These are phyloP conservation scores for Ophioninae sp. DNA, from an alignment of 2,888 invertebrate species.

Conservation along the genomic window DNA sequence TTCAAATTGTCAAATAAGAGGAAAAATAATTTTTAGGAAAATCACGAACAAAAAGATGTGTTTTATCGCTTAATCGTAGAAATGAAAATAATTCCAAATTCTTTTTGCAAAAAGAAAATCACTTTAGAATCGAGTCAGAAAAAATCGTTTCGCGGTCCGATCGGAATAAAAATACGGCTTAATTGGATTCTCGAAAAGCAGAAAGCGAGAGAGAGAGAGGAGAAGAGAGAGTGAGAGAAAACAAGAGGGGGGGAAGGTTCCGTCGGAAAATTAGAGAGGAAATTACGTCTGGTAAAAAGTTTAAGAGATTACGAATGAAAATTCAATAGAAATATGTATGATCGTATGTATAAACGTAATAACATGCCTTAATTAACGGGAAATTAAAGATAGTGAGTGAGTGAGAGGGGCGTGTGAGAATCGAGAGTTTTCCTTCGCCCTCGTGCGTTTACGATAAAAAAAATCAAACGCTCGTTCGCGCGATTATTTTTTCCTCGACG, in stretches of 20 bases:
- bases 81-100: neutral
- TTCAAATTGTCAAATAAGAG: no score
- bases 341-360: conserved; percentile 35
- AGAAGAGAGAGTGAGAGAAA: no score
- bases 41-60: neutral
- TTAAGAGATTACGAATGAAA: conserved; percentile 9
- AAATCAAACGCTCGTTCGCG: conserved; percentile 17
- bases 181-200: neutral
- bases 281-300: conserved; percentile 26
- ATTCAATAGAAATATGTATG: conserved; percentile 40
- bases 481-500: conserved; percentile 2
- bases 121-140: neutral
- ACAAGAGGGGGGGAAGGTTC: neutral
- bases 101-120: neutral
- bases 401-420: neutral
- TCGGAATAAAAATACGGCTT: neutral
- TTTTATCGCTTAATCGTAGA: neutral
- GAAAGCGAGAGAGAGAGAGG: no score
- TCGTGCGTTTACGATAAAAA: conserved; percentile 7
- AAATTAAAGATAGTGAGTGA: conserved; percentile 1
- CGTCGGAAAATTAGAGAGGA: neutral
- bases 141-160: neutral
- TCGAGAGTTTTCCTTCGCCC: conserved; percentile 1
- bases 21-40: neutral
- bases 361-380: conserved; percentile 56